Evolutionary conservation across 2,797 vertebrate species (phyloP), one percentile per base, ranked within the genome.

Genomic region (Buphagus erythrorhynchus): DNA sequence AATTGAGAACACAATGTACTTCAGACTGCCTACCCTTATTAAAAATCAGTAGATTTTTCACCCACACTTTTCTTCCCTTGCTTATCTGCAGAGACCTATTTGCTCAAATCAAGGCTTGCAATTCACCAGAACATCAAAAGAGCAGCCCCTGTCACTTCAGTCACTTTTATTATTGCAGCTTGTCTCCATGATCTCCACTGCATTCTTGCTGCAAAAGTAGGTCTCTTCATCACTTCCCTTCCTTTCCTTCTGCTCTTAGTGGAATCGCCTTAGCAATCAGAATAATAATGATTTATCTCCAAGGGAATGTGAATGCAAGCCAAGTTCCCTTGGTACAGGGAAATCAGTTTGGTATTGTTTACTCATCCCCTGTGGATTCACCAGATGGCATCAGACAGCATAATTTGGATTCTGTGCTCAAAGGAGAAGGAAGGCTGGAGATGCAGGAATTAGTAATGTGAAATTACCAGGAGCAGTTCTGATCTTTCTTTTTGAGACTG

Each of bases 351-450:
- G 69, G 76, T 95, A 86, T 95, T 95, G 92, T 95, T 96, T 96
- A 93, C 90, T 91, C 73, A 52, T 88, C 88, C 95, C 95, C 96
- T 81, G 93, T 91, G 97, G 96, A 91, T 95, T 96, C 71, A 90
- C 93, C 97, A 97, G 97, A 96, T 97, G 97, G 95, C 94, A 97
- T 89, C 95, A 95, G 91, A 80, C 87, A 88, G 88, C 61, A 61
- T 92, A 74, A 96, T 93, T 45, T 95, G 83, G 88, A 95, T 65
- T 78, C 79, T 59, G n/a, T 77, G 26, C 75, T 92, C 45, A 33
- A 79, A 81, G 85, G 42, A 58, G 33, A 88, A 40, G 19, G 86
- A 88, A 95, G 42, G 66, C 62, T 80, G 65, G 82, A 92, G 84
- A 84, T 75, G 68, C 48, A 57, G 58, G 63, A 72, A 38, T 80